Conservation (phyloP, 2,888 invertebrate genomes). For the Endotricha flammealis region DNA sequence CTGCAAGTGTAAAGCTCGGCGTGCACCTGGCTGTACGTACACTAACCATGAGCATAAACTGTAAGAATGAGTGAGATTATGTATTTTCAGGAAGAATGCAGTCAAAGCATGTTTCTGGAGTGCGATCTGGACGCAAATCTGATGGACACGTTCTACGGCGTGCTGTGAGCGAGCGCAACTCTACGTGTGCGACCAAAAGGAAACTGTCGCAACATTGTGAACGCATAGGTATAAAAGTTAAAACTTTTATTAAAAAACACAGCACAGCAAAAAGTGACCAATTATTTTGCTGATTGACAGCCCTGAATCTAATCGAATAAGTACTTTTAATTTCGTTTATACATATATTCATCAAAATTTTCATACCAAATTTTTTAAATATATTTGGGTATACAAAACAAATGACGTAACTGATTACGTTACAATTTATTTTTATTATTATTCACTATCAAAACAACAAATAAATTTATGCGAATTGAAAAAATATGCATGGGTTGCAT, state of each 20-base stretch:
- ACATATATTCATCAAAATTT: no score
- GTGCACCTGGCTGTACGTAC: no score
- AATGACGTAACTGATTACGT: no score
- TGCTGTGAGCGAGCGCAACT: constrained; percentile 46
- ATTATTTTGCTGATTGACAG: neutral
- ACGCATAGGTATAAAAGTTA: neutral
- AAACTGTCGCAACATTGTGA: neutral
- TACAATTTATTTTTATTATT: no score
- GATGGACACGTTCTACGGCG: constrained; percentile 70
- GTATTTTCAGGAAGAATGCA: constrained; percentile 63
- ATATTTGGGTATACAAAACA: no score
- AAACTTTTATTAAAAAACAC: neutral
- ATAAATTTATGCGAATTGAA: no score
- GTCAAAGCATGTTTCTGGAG: constrained; percentile 68
- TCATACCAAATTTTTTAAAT: no score
- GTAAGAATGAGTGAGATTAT: no score
- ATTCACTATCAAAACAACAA: no score
- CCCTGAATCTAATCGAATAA: constrained; percentile 11
- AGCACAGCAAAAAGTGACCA: neutral
- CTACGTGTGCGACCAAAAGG: neutral
- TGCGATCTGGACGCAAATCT: constrained; percentile 66
- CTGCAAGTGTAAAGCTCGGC: no score
- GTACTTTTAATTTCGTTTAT: constrained; percentile 1
- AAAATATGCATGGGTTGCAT: no score
- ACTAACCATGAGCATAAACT: no score